Base-by-base conservation (phyloP, 1,140 invertebrate genomes). In the Euschistus heros region DNA sequence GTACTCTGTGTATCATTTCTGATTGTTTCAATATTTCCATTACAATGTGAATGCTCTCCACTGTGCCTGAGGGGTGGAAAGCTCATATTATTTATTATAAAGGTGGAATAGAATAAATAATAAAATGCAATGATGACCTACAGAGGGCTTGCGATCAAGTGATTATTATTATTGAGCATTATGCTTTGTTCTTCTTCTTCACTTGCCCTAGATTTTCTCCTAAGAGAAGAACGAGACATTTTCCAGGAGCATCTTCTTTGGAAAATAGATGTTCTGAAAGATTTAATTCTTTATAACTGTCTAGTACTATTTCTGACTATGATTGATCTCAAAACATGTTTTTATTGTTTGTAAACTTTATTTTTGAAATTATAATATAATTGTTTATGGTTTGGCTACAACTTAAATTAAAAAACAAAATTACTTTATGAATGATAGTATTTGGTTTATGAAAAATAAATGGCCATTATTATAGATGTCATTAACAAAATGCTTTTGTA, bases 211-310 rank as follows among this genome's bases (percentile, higher is more conserved):
- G 70, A 79, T 77, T 72, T 83, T 77, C 79, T 78, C 37, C 80
- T 77, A 7, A 87, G 74, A 63, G 85, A 87, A 1, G 85, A 81
- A 64, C 82, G 76, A 1, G 84, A 82, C 57, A 86, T 72, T 65
- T 85, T 82, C 86, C 85, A 87, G 30, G 85, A 86, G 69, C 83
- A 85, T 10, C 81, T 81, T 50, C 83, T 75, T 69, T 84, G 83
- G 33, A 85, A 81, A 70, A 80, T 80, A 74, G 55, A 64, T 15
- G 46, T 57, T 17, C 71, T 72, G 54, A 33, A 67, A 59, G 50
- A 57, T 37, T 37, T 10, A 37, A 37, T 10, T 37, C 8, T 6
- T 10, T 37, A 13, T n/a, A n/a, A n/a, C n/a, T n/a, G n/a, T n/a
- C n/a, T n/a, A n/a, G n/a, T n/a, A n/a, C n/a, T n/a, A n/a, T n/a